Evolutionary conservation across 2,888 invertebrate genomes (phyloP).

Genomic region (Minunthozetes semirufus): DNA sequence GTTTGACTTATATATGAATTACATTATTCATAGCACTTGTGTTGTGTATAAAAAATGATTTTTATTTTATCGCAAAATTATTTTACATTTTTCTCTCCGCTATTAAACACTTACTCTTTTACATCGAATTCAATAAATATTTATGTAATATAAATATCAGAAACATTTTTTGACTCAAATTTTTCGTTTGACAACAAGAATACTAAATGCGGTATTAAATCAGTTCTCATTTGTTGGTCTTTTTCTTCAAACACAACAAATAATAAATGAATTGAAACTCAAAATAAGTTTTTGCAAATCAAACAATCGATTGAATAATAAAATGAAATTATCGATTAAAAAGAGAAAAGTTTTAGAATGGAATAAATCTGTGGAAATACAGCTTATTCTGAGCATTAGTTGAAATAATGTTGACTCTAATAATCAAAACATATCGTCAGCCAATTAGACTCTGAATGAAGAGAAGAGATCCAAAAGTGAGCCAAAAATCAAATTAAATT

Average conservation of each 20-base stretch:
- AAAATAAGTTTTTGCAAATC: no score
- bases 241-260: no score
- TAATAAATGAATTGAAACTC: no score
- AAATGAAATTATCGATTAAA: no score
- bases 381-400: background rate
- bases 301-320: no score
- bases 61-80: conserved; percentile 11
- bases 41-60: background rate
- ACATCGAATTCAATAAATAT: background rate
- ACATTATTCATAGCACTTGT: conserved; percentile 1
- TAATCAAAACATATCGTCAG: conserved; percentile 19
- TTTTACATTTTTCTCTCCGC: background rate
- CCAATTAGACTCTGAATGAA: background rate
- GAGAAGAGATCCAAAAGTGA: background rate
- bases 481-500: conserved; percentile 24
- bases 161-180: background rate
- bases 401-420: background rate
- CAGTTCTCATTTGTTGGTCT: no score
- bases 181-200: background rate
- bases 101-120: background rate
- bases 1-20: background rate
- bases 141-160: background rate
- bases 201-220: no score
- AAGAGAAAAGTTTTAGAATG: no score
- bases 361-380: background rate